phyloP scores from a whole-genome alignment of 2,888 invertebrate genomes.

The Sesia apiformis region DNA sequence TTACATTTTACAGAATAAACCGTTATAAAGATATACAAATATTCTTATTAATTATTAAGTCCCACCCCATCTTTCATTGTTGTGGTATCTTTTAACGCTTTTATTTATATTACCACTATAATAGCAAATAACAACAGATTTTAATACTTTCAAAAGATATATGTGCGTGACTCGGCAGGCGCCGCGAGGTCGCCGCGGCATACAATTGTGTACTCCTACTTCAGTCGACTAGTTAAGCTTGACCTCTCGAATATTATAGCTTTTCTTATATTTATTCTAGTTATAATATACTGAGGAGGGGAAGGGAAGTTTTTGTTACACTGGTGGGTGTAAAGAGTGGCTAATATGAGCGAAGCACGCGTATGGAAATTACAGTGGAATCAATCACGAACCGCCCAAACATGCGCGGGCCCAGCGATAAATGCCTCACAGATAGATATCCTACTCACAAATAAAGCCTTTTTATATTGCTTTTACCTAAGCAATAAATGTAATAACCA shows the following conservation, averaged over 20 bases:
- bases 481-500: too few relatives aligned
- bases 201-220: conserved; percentile 61
- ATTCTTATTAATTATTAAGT: too few relatives aligned
- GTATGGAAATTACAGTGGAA: conserved; percentile 71
- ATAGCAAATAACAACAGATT: too few relatives aligned
- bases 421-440: conserved; percentile 31
- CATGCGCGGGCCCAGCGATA: conserved; percentile 21
- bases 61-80: too few relatives aligned
- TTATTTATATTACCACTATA: too few relatives aligned
- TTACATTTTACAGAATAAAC: too few relatives aligned
- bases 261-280: conserved; percentile 18
- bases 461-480: too few relatives aligned
- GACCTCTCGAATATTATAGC: conserved; percentile 32
- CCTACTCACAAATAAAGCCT: too few relatives aligned
- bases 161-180: conserved; percentile 71
- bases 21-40: too few relatives aligned
- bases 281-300: conserved; percentile 10
- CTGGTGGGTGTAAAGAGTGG: conserved; percentile 57
- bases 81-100: too few relatives aligned
- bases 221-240: conserved; percentile 34
- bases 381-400: conserved; percentile 68
- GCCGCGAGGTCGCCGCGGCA: conserved; percentile 61
- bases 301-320: conserved; percentile 19
- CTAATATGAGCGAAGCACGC: conserved; percentile 68
- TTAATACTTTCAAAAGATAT: conserved; percentile 44